phyloP scores from a whole-genome alignment of 2,113 vertebrate genomes.

The Chamaea fasciata region DNA sequence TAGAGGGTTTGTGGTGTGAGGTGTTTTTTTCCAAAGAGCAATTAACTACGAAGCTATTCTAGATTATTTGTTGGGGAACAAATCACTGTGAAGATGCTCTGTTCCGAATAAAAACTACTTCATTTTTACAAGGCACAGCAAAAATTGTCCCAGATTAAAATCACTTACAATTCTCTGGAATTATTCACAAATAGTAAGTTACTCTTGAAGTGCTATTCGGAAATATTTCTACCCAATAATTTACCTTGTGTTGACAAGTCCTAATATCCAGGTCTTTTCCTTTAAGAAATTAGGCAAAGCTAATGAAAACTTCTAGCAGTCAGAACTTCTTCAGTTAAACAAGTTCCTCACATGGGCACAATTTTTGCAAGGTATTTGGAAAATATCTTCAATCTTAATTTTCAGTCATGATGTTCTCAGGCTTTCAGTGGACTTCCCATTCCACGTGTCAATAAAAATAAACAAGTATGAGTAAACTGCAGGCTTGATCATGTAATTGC shows the following conservation, averaged over 20 bases:
- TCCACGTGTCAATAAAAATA: neutral
- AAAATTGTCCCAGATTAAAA: neutral
- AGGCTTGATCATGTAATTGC: neutral
- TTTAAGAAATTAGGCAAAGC: neutral
- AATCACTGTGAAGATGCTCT: neutral
- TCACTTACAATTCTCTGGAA: neutral
- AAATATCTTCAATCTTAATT: neutral
- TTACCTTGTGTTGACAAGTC: neutral
- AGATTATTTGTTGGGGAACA: neutral
- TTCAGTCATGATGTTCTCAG: neutral
- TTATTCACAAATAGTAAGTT: neutral
- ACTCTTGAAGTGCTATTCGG: neutral
- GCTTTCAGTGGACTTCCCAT: neutral
- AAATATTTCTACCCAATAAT: neutral
- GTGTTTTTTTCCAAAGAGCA: neutral
- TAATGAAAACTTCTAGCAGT: neutral
- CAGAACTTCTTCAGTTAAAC: neutral
- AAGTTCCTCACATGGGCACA: neutral
- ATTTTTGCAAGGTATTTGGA: neutral
- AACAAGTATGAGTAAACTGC: neutral
- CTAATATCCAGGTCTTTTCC: neutral
- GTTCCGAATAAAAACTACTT: neutral
- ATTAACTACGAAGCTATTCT: neutral
- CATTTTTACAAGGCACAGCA: neutral
- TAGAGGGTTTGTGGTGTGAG: neutral